phyloP scores from a whole-genome alignment of 2,113 vertebrate species.

The Suricata suricatta region DNA sequence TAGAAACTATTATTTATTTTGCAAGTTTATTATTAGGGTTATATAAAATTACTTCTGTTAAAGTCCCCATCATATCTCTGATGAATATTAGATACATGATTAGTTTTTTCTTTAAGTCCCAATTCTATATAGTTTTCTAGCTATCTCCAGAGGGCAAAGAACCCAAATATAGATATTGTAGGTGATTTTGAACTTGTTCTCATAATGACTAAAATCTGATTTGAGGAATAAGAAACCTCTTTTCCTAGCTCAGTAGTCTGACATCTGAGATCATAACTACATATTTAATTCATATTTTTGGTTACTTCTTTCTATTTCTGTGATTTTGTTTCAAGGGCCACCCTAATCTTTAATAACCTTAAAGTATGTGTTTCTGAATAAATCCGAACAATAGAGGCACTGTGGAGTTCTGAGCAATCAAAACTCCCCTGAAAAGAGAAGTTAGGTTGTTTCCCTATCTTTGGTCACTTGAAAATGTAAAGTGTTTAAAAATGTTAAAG shows the following conservation, averaged over 20 bases:
- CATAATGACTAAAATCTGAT: not conserved
- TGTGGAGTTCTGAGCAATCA: not conserved
- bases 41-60: not conserved
- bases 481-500: not conserved
- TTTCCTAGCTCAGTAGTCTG: not conserved
- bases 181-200: not conserved
- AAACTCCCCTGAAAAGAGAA: not conserved
- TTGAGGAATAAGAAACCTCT: not conserved
- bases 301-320: not conserved
- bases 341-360: not conserved
- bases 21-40: not conserved
- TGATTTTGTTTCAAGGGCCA: not conserved
- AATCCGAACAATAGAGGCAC: not conserved
- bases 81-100: not conserved
- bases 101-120: not conserved
- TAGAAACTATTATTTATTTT: not conserved
- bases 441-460: not conserved
- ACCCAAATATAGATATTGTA: not conserved
- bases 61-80: not conserved
- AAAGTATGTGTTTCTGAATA: not conserved
- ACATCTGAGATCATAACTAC: not conserved
- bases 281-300: not conserved
- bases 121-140: not conserved
- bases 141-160: not conserved
- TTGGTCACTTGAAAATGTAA: not conserved